These are phyloP conservation scores for Eulithis prunata DNA, from an alignment of 2,888 invertebrate genomes.

Conservation along the genomic window DNA sequence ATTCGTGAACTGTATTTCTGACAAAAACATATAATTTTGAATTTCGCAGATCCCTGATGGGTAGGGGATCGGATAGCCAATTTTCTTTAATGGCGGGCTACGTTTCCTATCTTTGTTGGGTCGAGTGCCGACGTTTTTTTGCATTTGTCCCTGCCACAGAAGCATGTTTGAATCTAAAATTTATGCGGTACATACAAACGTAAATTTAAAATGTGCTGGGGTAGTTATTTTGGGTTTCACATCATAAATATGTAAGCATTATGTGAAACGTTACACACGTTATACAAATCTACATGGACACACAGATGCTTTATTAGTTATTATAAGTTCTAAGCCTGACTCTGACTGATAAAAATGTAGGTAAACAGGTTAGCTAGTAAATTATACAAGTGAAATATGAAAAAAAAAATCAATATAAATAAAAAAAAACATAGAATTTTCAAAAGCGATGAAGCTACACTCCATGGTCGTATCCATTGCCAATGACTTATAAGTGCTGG, in stretches of 20 bases:
- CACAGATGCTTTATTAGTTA: too few species aligned
- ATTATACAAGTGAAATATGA: neutral
- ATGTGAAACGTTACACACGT: too few species aligned
- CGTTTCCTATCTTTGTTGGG: conserved; percentile 77
- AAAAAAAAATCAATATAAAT: too few species aligned
- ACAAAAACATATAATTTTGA: conserved; percentile 55
- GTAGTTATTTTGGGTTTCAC: neutral
- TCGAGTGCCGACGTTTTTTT: conserved; percentile 78
- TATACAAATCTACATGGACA: too few species aligned
- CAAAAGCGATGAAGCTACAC: too few species aligned
- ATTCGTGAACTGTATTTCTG: conserved; percentile 16
- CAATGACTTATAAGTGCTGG: too few species aligned
- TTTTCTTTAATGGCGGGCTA: conserved; percentile 81
- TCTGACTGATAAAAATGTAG: too few species aligned
- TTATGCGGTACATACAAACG: conserved; percentile 56
- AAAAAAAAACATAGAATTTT: too few species aligned
- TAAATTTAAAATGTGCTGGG: neutral
- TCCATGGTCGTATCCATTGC: too few species aligned
- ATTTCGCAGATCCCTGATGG: conserved; percentile 56
- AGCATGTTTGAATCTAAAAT: conserved; percentile 57
- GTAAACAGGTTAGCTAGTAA: too few species aligned
- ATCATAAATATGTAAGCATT: too few species aligned
- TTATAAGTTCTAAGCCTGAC: too few species aligned
- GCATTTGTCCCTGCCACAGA: conserved; percentile 67
- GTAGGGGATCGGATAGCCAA: conserved; percentile 70